Evolutionary conservation across 2,888 invertebrate genomes (phyloP).

Genomic region (Cephus rjabovi): DNA sequence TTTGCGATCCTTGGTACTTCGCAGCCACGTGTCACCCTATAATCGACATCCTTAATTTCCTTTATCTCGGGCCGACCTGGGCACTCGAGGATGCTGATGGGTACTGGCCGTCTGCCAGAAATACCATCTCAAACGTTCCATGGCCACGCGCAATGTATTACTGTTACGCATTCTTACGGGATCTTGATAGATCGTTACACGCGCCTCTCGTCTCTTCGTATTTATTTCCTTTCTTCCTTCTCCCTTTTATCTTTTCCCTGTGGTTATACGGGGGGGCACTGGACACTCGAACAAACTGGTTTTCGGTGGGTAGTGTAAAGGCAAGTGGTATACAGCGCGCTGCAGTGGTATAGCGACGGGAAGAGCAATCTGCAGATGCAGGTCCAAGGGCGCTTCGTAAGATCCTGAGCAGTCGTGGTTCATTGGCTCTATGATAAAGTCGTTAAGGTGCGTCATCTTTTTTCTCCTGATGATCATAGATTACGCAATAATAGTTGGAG

Average conservation of each 20-base stretch:
- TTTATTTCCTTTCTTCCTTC: neutral
- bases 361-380: neutral
- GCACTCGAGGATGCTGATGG: too few relatives aligned
- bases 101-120: too few relatives aligned
- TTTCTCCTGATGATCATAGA: neutral
- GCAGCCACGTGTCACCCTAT: constrained; percentile 13
- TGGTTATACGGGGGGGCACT: neutral
- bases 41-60: constrained; percentile 5
- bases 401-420: neutral
- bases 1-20: neutral
- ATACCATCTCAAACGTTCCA: too few relatives aligned
- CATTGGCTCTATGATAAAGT: neutral
- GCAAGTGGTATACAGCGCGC: too few relatives aligned
- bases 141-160: too few relatives aligned
- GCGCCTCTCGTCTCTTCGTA: neutral
- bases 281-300: neutral
- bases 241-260: neutral
- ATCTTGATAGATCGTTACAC: neutral
- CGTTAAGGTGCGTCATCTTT: neutral
- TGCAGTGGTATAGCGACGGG: too few relatives aligned
- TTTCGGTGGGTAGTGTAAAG: neutral
- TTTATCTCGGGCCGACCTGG: too few relatives aligned
- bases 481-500: too few relatives aligned
- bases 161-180: neutral
- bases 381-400: neutral